Conservation (phyloP, 2,797 vertebrate species). For the Macrochelys suwanniensis region DNA sequence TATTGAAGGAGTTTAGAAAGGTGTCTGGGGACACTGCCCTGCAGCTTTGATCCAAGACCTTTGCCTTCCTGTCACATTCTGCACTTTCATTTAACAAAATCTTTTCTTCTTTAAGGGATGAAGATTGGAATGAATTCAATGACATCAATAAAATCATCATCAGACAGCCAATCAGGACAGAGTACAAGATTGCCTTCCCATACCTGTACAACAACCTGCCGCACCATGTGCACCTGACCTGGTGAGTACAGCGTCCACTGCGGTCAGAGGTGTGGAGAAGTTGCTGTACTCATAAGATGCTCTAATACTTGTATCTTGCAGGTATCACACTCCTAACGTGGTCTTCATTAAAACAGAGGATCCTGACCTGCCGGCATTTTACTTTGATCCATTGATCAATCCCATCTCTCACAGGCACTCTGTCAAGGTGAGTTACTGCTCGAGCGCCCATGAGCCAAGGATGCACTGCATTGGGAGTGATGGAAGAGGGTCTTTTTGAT, state of each 20-base stretch:
- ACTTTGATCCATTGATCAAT: constrained; percentile 99
- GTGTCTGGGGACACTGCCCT: rapidly evolving
- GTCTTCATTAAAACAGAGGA: constrained; percentile 99
- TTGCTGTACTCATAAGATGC: background rate
- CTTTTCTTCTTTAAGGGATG: constrained; percentile 86
- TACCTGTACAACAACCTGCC: constrained; percentile 99
- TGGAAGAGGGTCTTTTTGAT: background rate
- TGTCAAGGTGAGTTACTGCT: constrained; percentile 88
- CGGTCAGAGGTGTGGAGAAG: background rate
- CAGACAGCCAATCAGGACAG: constrained; percentile 96
- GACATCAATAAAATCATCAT: constrained; percentile 99
- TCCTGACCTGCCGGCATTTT: constrained; percentile 98
- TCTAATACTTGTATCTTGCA: constrained; percentile 37
- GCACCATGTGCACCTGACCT: constrained; percentile 98
- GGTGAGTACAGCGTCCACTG: constrained; percentile 81
- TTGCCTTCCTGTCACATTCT: background rate
- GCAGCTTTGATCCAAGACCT: rapidly evolving
- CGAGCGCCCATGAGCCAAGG: background rate
- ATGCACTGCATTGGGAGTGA: background rate
- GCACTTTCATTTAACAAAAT: background rate
- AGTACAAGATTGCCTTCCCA: constrained; percentile 99
- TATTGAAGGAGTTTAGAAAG: background rate
- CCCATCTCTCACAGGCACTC: constrained; percentile 99
- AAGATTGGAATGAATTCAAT: constrained; percentile 99
- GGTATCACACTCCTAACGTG: constrained; percentile 99